A percentile compares a stretch with the other conserved stretches of the same genome.
These are phyloP conservation scores for Cryptocephalus moraei DNA, from an alignment of 2,888 invertebrate genomes.

Conservation along the genomic window DNA sequence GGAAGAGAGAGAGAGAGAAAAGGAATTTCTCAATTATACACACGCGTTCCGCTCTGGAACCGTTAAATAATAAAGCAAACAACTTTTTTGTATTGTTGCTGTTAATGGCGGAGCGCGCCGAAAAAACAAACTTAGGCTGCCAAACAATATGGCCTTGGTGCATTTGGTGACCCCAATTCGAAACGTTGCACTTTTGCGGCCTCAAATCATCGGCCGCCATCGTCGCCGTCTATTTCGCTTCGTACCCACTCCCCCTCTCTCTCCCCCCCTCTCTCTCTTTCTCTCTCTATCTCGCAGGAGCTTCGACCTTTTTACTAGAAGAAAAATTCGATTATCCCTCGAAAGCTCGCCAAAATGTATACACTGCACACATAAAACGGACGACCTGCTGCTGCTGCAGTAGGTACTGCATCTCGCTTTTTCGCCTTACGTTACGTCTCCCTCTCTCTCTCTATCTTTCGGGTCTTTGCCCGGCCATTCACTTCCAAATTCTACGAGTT, in stretches of 20 bases:
- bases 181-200: slow-evolving; percentile 35
- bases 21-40: no score
- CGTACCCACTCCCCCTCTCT: neutral
- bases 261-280: neutral
- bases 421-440: no score
- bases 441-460: neutral
- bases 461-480: slow-evolving; percentile 38
- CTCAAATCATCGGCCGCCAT: slow-evolving; percentile 21
- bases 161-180: slow-evolving; percentile 38
- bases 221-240: neutral
- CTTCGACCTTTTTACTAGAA: no score
- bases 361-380: neutral
- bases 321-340: no score
- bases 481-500: slow-evolving; percentile 27
- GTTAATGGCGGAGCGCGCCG: no score
- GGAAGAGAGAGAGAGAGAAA: no score
- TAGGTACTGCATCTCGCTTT: neutral
- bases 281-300: neutral
- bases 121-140: slow-evolving; percentile 7
- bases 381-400: neutral
- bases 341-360: no score
- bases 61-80: no score
- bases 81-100: no score
- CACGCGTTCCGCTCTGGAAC: no score
- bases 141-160: slow-evolving; percentile 36